Conservation (phyloP, 2,888 invertebrate genomes). For the Malthinus flaveolus region DNA sequence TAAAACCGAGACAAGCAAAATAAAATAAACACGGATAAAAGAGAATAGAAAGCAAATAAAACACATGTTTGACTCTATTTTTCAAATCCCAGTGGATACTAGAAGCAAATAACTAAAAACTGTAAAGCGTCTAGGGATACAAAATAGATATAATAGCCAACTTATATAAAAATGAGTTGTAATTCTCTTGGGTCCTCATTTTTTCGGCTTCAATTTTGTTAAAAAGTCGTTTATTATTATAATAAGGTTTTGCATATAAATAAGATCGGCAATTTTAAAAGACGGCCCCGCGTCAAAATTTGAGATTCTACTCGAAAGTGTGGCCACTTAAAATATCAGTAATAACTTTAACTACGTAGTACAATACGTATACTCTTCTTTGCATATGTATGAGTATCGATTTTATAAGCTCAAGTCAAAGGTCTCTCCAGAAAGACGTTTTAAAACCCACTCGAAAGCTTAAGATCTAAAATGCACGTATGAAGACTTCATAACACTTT, state of each 20-base stretch:
- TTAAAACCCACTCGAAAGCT: too few relatives aligned
- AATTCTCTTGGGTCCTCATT: slow-evolving; percentile 21
- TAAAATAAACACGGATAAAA: slow-evolving; percentile 9
- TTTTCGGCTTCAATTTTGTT: slow-evolving; percentile 10
- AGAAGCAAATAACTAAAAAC: slow-evolving; percentile 26
- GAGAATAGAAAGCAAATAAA: slow-evolving; percentile 14
- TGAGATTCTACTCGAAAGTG: too few relatives aligned
- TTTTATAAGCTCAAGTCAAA: too few relatives aligned
- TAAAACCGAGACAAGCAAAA: slow-evolving; percentile 11
- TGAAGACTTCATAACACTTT: too few relatives aligned
- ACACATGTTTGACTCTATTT: slow-evolving; percentile 24
- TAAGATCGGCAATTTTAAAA: not conserved
- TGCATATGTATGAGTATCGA: too few relatives aligned
- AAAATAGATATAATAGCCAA: slow-evolving; percentile 29
- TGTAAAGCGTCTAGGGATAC: slow-evolving; percentile 27
- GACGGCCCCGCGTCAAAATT: not conserved
- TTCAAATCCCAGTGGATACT: slow-evolving; percentile 11
- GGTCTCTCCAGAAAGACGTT: too few relatives aligned
- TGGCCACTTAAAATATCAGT: too few relatives aligned
- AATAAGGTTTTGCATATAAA: not conserved
- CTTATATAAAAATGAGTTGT: slow-evolving; percentile 28
- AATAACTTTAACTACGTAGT: too few relatives aligned
- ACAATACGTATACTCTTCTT: too few relatives aligned
- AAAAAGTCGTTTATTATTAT: slow-evolving; percentile 10
- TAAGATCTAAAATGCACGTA: too few relatives aligned